Evolutionary conservation across 2,797 vertebrate species (phyloP), one percentile per base, ranked within the genome.

Genomic region (Micromesistius poutassou): DNA sequence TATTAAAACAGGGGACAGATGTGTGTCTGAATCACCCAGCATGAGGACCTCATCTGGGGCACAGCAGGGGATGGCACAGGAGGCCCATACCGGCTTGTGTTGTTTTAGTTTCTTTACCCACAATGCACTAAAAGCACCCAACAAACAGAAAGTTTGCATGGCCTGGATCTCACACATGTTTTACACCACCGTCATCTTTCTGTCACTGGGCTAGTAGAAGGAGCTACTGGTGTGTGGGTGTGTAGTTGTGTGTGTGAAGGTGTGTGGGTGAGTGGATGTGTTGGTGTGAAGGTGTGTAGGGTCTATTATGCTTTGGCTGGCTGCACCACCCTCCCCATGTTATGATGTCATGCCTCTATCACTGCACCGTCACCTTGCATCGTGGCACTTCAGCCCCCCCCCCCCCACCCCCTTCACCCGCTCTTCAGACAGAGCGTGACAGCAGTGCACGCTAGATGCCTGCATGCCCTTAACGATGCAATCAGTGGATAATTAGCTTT

Each of bases 241-340:
- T 42, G 46, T 55, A 16, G 12, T 10, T 50, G 46, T 50, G 16
- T 50, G 46, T 13, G 46, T 42, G 40, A 1, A 14, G 3, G 46
- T 50, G 42, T 50, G 46, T 22, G 19, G 46, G 16, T 50, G 46
- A 19, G 16, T 16, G 16, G 4, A 16, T 50, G 3, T 42, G 46
- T 75, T 6, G 70, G 70, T 16, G 46, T 50, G 46, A 22, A 12
- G 14, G 46, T 50, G 14, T 42, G 46, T 74, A 31, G 70, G 70
- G 62, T 25, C 12, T 8, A 71, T 71, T 71, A 30, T 71, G 30
- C 70, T 71, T 14, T 78, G 81, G 81, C 91, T 93, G 92, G 87
- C 89, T 92, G 82, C 82, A 66, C 83, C 86, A 87, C 88, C 76
- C 74, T 92, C 91, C 89, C 72, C 35, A 73, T 77, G 81, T 12